Evolutionary conservation across 2,113 vertebrate species (phyloP).

Genomic region (Pungitius pungitius): DNA sequence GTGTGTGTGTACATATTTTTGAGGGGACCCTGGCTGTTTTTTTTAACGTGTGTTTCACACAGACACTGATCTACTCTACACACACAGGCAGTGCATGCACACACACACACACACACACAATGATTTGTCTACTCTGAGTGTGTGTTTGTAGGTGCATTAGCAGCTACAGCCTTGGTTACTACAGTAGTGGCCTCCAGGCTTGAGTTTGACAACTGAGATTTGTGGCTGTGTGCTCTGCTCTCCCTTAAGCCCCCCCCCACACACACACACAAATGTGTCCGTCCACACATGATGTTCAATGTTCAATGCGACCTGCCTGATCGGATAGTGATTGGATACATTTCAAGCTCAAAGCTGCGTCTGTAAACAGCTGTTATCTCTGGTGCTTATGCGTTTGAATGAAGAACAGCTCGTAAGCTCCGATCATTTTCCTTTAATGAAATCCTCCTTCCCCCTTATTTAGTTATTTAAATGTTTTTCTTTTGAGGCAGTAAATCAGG

Average conservation of each 20-base stretch:
- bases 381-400: neutral
- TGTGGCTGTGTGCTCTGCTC: slow-evolving; percentile 29
- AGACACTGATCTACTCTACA: neutral
- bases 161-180: slow-evolving; percentile 39
- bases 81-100: neutral
- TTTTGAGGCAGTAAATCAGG: neutral
- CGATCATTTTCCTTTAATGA: neutral
- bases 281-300: neutral
- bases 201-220: slow-evolving; percentile 49
- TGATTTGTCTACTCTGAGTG: slow-evolving; percentile 31
- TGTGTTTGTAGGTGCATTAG: slow-evolving; percentile 49
- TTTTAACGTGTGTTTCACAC: slow-evolving; percentile 11
- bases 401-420: neutral
- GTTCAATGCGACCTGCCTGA: neutral
- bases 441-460: neutral
- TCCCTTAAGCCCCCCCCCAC: slow-evolving; percentile 18
- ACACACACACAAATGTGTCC: neutral
- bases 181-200: slow-evolving; percentile 51
- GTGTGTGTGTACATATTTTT: slow-evolving; percentile 20
- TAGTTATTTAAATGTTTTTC: neutral
- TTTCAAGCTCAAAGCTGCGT: neutral
- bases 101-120: neutral
- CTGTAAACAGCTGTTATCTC: neutral
- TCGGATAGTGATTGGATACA: neutral
- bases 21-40: slow-evolving; percentile 16